These are phyloP conservation scores for Drosophila sordidapex DNA, from an alignment of 2,888 invertebrate genomes.

Conservation along the genomic window DNA sequence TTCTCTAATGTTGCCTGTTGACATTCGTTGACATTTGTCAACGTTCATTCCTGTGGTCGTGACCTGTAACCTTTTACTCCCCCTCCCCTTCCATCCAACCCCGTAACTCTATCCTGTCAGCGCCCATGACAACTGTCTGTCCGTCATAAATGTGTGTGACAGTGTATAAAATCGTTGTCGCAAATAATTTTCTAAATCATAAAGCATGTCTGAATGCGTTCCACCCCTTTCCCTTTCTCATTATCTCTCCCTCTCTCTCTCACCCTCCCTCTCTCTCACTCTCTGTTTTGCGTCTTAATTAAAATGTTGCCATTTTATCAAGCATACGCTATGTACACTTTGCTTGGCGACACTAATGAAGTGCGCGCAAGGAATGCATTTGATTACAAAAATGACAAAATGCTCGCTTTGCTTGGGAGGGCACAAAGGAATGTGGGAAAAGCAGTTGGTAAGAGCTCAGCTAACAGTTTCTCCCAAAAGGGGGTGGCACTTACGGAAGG, in stretches of 20 bases:
- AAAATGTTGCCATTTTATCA: conserved; percentile 20
- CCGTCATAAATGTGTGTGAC: conserved; percentile 50
- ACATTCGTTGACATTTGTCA: conserved; percentile 59
- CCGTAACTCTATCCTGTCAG: background rate
- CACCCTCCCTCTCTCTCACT: background rate
- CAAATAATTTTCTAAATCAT: conserved; percentile 21
- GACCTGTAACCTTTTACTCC: conserved; percentile 20
- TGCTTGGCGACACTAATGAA: conserved; percentile 19
- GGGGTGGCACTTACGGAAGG: background rate
- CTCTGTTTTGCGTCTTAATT: conserved; percentile 14
- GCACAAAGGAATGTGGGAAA: conserved; percentile 20
- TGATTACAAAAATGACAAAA: conserved; percentile 36
- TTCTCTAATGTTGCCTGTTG: conserved; percentile 57
- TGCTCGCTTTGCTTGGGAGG: conserved; percentile 5
- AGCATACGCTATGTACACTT: conserved; percentile 28
- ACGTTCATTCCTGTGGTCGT: conserved; percentile 37
- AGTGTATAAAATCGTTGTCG: conserved; percentile 15
- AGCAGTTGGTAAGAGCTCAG: conserved; percentile 29
- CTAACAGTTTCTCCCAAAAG: conserved; percentile 3
- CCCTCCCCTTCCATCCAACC: background rate
- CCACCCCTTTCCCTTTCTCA: background rate
- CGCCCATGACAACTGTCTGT: conserved; percentile 44
- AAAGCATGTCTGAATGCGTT: background rate
- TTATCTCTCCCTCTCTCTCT: background rate
- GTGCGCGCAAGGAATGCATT: conserved; percentile 23